Base-by-base conservation (phyloP, 2,113 vertebrate species). In the Mastomys coucha region DNA sequence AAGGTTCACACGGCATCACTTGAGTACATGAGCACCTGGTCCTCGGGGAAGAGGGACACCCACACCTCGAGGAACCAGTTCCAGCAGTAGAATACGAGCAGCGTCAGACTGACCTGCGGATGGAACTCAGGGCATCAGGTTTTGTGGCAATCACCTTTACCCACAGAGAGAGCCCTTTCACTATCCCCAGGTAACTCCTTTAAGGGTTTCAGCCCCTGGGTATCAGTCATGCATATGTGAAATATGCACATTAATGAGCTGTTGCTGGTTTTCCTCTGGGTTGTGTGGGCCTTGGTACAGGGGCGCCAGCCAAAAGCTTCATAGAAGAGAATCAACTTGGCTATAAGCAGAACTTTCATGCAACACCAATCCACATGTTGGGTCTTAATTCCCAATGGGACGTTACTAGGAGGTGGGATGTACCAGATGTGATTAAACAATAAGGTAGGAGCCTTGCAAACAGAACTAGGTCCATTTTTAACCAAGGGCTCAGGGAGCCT, bases 401-500 rank as follows among this genome's bases (percentile, higher is more conserved):
- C 60, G n/a, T 53, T 36, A 11, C 4, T 6, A n/a, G 65, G 53
- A n/a, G n/a, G 20, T 8, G 1, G 14, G 5, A 20, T 22, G 14
- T 56, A 28, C 0, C 0, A 2, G 16, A 36, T 17, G 31, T 7
- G 1, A 31, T 14, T 3, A 26, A n/a, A 69, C 9, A 20, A 14
- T 42, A n/a, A 53, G 26, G 28, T 7, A 20, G 36, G 28, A 22
- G 28, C 45, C 67, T 14, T 2, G 0, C 16, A 16, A 36, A 53
- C 16, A 24, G 7, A 10, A 56, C 8, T 3, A 7, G 53, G 4
- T 5, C 2, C 36, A 12, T 84, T 63, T 42, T 56, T 26, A 20
- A 45, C 42, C 20, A 86, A 72, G 42, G 53, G 28, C 67, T 31
- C 24, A 4, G 45, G 12, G 51, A 45, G 31, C 10, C 45, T 42